phyloP scores from a whole-genome alignment of 2,888 invertebrate genomes.

The Tolmerus cingulatus region DNA sequence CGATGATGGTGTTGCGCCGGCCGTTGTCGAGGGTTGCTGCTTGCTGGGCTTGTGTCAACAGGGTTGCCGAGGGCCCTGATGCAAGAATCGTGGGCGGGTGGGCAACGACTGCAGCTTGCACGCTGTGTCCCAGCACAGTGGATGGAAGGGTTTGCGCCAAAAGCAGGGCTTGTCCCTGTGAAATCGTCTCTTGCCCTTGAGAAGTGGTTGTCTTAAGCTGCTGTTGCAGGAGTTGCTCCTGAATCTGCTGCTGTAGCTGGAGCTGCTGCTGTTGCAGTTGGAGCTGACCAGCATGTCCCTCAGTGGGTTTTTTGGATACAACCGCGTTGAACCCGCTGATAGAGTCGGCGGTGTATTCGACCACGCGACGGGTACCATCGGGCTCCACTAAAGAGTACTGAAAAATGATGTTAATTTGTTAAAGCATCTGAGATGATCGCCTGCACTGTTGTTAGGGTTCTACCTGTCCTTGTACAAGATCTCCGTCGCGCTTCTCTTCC shows the following conservation, averaged over 20 bases:
- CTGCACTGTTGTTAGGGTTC: neutral
- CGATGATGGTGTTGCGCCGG: slow-evolving; percentile 47
- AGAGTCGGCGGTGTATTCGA: slow-evolving; percentile 51
- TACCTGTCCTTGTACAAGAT: slow-evolving; percentile 53
- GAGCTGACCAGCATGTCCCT: slow-evolving; percentile 49
- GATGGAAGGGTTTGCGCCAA: slow-evolving; percentile 55
- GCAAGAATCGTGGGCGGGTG: slow-evolving; percentile 58
- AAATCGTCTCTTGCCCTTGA: slow-evolving; percentile 54
- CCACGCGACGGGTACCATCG: slow-evolving; percentile 50
- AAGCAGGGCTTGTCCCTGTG: slow-evolving; percentile 55
- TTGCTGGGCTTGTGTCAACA: neutral
- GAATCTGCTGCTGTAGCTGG: slow-evolving; percentile 56
- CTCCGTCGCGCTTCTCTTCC: slow-evolving; percentile 54
- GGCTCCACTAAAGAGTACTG: slow-evolving; percentile 52
- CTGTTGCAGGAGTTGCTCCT: slow-evolving; percentile 64
- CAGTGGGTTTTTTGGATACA: slow-evolving; percentile 49
- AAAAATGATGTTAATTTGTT: neutral
- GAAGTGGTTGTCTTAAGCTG: slow-evolving; percentile 58
- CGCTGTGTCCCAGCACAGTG: slow-evolving; percentile 57
- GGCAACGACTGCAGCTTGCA: slow-evolving; percentile 59
- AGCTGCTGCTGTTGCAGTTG: slow-evolving; percentile 7
- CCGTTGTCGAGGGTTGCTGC: slow-evolving; percentile 52
- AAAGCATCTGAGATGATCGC: neutral
- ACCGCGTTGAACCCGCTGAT: slow-evolving; percentile 51
- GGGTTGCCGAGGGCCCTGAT: slow-evolving; percentile 52